Evolutionary conservation across 2,888 invertebrate species (phyloP).

Genomic region (Hylaea fasciaria): DNA sequence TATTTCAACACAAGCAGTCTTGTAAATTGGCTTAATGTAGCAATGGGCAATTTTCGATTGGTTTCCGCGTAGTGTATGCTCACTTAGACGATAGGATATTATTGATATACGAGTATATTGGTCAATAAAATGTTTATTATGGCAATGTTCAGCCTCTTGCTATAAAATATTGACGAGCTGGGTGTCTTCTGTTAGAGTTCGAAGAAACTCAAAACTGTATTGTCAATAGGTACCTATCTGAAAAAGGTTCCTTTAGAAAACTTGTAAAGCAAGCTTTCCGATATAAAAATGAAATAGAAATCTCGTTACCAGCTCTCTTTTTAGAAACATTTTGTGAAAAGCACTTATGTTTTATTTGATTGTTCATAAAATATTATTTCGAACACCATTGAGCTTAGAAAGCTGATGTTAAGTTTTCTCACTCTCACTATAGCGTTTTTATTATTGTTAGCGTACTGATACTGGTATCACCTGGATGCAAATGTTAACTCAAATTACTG

Average conservation of each 20-base stretch:
- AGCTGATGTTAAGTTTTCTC: conserved; percentile 18
- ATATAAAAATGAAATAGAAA: too few relatives aligned
- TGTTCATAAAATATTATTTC: conserved; percentile 11
- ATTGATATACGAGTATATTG: too few relatives aligned
- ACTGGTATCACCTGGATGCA: conserved; percentile 10
- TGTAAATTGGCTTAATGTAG: conserved; percentile 13
- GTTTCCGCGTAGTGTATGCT: conserved; percentile 8
- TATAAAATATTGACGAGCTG: too few relatives aligned
- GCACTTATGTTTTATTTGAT: conserved; percentile 9
- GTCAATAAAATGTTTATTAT: too few relatives aligned
- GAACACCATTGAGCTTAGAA: conserved; percentile 18
- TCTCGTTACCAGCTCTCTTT: too few relatives aligned
- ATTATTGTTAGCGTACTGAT: conserved; percentile 14
- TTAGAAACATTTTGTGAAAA: too few relatives aligned
- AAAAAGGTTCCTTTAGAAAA: too few relatives aligned
- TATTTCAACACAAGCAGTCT: conserved; percentile 14
- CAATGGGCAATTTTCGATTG: conserved; percentile 26
- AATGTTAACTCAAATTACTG: conserved; percentile 10
- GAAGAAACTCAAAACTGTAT: too few relatives aligned
- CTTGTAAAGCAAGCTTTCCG: too few relatives aligned
- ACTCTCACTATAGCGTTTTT: conserved; percentile 18
- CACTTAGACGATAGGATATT: background rate
- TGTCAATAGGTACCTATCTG: too few relatives aligned
- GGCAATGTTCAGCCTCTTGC: too few relatives aligned
- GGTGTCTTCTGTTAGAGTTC: too few relatives aligned